A percentile compares a stretch with the other conserved stretches of the same genome.
These are phyloP conservation scores for Sminthopsis crassicaudata DNA, from an alignment of 2,113 vertebrate species.

Conservation along the genomic window DNA sequence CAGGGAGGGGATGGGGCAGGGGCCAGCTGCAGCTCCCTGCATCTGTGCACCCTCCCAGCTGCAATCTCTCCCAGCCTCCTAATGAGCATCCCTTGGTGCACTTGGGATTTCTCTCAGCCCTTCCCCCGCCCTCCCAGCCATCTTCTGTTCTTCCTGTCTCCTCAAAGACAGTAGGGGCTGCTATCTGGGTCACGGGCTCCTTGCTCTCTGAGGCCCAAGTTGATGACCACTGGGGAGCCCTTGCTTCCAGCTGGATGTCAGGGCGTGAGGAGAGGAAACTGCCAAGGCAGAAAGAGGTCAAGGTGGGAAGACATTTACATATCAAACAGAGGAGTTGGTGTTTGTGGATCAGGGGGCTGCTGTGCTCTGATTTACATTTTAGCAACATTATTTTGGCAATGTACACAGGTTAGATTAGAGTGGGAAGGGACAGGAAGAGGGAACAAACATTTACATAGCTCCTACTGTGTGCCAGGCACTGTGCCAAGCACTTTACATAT, in stretches of 20 bases:
- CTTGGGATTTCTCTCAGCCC: neutral
- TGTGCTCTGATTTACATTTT: neutral
- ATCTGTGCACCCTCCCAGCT: neutral
- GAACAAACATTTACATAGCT: neutral
- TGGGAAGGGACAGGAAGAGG: neutral
- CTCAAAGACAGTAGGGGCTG: neutral
- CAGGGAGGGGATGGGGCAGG: neutral
- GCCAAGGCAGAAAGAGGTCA: neutral
- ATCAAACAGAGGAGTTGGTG: too few species aligned
- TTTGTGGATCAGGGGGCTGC: neutral
- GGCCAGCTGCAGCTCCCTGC: neutral
- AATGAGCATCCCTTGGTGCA: neutral
- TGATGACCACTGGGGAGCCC: neutral
- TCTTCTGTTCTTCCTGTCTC: neutral
- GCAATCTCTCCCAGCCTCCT: neutral
- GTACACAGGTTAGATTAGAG: neutral
- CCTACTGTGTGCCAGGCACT: neutral
- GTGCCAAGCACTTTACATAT: neutral
- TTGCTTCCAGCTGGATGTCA: neutral
- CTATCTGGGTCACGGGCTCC: neutral
- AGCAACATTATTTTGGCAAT: neutral
- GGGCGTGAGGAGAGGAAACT: neutral
- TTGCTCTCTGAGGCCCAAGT: neutral
- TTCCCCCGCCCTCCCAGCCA: too few species aligned
- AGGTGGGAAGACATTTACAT: too few species aligned